These are phyloP conservation scores for Galemys pyrenaicus DNA, from an alignment of 2,113 vertebrate genomes.

Conservation along the genomic window DNA sequence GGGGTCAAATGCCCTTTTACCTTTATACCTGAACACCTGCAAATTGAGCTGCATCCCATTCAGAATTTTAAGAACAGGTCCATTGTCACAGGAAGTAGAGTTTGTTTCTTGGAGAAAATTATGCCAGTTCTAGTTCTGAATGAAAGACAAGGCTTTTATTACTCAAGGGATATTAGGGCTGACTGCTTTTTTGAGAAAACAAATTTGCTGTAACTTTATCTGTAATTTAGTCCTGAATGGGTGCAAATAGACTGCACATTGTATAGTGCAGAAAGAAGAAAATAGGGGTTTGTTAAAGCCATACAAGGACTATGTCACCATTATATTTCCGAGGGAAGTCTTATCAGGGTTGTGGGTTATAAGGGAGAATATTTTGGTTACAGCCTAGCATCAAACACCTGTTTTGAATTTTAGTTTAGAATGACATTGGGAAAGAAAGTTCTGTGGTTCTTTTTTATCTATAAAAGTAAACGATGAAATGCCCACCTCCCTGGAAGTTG, in stretches of 20 bases:
- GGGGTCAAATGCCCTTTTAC: constrained; percentile 88
- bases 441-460: constrained; percentile 43
- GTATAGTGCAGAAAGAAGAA: constrained; percentile 88
- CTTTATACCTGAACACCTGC: constrained; percentile 93
- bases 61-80: constrained; percentile 88
- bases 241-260: constrained; percentile 96
- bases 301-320: constrained; percentile 91
- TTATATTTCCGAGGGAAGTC: constrained; percentile 91
- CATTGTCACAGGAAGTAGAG: constrained; percentile 90
- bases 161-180: constrained; percentile 93
- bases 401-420: constrained; percentile 90
- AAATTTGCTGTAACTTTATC: constrained; percentile 99
- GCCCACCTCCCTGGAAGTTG: constrained; percentile 31
- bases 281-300: constrained; percentile 91
- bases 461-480: constrained; percentile 50
- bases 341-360: constrained; percentile 90
- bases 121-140: constrained; percentile 90
- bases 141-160: constrained; percentile 95
- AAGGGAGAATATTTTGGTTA: constrained; percentile 89
- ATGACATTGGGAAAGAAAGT: constrained; percentile 39
- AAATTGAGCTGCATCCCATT: constrained; percentile 88
- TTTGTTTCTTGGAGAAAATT: constrained; percentile 91
- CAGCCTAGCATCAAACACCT: constrained; percentile 89
- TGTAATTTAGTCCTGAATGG: constrained; percentile 94
- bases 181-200: constrained; percentile 97